Evolutionary conservation across 2,888 invertebrate genomes (phyloP).

Genomic region (Nasonovia ribisnigri): DNA sequence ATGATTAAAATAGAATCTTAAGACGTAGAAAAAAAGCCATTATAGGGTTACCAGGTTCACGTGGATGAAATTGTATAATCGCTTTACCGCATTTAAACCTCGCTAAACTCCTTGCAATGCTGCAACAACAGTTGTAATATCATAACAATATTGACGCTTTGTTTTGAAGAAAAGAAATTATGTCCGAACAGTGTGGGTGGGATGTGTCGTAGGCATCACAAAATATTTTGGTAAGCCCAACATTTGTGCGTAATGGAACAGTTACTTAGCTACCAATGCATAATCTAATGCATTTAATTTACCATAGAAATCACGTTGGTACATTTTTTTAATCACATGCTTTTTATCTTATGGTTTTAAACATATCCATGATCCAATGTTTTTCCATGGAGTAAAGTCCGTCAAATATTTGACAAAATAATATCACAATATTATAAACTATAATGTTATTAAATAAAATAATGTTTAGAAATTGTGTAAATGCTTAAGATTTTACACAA

Average conservation of each 20-base stretch:
- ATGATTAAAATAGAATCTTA: constrained; percentile 6
- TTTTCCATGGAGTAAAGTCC: fast-evolving
- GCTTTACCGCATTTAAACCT: background rate
- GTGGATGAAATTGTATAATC: background rate
- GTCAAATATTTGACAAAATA: background rate
- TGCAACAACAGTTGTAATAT: background rate
- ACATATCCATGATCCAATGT: background rate
- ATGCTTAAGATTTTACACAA: background rate
- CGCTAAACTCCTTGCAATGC: background rate
- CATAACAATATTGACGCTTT: background rate
- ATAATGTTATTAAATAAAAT: too few relatives aligned
- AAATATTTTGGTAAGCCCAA: background rate
- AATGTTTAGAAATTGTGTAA: too few relatives aligned
- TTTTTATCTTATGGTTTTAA: background rate
- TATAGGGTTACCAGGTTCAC: background rate
- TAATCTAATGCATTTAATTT: background rate
- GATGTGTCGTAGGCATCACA: background rate
- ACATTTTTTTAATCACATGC: background rate
- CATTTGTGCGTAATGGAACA: background rate
- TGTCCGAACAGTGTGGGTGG: background rate
- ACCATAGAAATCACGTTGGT: background rate
- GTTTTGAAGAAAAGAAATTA: background rate
- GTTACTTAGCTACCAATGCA: too few relatives aligned
- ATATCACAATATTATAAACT: background rate
- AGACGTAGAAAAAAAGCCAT: background rate